Evolutionary conservation across 2,113 vertebrate species (phyloP).

Genomic region (Leptosomus discolor): DNA sequence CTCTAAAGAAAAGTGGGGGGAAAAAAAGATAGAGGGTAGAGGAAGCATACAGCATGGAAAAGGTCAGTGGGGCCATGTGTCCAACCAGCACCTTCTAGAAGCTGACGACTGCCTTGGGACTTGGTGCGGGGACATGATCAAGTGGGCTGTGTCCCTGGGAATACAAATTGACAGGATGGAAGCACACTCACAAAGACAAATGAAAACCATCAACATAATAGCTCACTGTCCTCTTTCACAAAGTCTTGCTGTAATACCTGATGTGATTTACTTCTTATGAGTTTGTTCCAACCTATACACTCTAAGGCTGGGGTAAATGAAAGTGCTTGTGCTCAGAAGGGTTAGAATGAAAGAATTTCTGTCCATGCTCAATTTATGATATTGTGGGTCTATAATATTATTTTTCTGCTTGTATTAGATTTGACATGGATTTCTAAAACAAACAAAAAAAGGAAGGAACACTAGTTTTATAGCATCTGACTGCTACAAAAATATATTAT

Average conservation of each 20-base stretch:
- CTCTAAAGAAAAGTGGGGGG: neutral
- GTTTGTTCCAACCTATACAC: neutral
- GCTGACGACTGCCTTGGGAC: neutral
- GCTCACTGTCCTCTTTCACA: neutral
- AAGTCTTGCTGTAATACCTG: neutral
- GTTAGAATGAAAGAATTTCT: neutral
- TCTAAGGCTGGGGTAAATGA: neutral
- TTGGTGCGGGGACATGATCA: neutral
- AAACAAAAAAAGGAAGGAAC: neutral
- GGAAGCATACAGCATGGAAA: neutral
- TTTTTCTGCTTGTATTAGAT: neutral
- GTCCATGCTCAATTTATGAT: neutral
- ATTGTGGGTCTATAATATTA: neutral
- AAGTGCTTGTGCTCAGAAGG: neutral
- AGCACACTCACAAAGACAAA: neutral
- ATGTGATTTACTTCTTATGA: constrained; percentile 8
- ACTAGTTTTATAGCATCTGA: neutral
- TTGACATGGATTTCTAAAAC: neutral
- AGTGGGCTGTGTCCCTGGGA: neutral
- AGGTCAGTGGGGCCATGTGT: neutral
- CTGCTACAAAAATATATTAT: neutral
- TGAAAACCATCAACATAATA: neutral
- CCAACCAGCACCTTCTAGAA: neutral
- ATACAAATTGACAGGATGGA: neutral
- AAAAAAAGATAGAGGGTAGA: neutral